phyloP scores from a whole-genome alignment of 2,888 invertebrate genomes.

The Andrena chrysosceles region DNA sequence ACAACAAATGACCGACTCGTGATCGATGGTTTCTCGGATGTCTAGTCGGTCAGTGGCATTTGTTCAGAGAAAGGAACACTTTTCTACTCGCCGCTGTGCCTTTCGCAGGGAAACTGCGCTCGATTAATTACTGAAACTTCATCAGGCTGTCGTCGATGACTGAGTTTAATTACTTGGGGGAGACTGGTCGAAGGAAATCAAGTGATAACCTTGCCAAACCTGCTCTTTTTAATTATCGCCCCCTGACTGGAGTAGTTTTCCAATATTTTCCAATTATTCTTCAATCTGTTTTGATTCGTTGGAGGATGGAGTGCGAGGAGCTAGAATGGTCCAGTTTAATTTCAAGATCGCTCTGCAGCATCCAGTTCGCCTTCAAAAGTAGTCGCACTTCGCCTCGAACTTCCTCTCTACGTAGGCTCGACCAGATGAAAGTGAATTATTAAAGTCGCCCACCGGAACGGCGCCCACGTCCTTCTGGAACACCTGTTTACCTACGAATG shows the following conservation, averaged over 20 bases:
- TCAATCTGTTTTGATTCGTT: background rate
- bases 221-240: slow-evolving; percentile 44
- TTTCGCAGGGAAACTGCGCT: slow-evolving; percentile 1
- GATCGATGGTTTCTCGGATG: slow-evolving; percentile 46
- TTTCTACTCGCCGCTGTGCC: background rate
- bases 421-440: slow-evolving; percentile 51
- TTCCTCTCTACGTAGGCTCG: slow-evolving; percentile 5
- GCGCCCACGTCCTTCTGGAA: slow-evolving; percentile 45
- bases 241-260: background rate
- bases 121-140: slow-evolving; percentile 15
- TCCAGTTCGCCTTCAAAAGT: slow-evolving; percentile 7
- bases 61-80: slow-evolving; percentile 43
- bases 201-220: slow-evolving; percentile 36
- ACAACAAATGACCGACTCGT: slow-evolving; percentile 18
- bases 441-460: slow-evolving; percentile 49
- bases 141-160: background rate
- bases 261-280: slow-evolving; percentile 1
- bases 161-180: background rate
- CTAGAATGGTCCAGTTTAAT: background rate
- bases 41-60: slow-evolving; percentile 35
- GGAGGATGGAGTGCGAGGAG: background rate
- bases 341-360: background rate
- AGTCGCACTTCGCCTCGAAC: background rate
- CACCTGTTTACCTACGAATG: slow-evolving; percentile 55
- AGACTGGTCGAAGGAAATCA: slow-evolving; percentile 32